phyloP scores from a whole-genome alignment of 2,888 invertebrate genomes.

The Latrodectus elegans region DNA sequence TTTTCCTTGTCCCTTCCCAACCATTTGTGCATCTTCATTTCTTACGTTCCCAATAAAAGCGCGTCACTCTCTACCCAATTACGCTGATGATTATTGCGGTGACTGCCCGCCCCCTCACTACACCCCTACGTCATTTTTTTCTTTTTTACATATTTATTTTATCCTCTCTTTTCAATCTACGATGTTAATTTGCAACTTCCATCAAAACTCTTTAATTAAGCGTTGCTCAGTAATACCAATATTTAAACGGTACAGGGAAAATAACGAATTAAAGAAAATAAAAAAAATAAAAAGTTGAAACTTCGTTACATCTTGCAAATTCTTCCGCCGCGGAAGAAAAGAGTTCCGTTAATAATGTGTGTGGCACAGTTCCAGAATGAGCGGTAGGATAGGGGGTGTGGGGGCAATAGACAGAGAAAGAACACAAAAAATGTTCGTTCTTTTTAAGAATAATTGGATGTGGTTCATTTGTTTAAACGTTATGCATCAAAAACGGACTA shows the following conservation, averaged over 20 bases:
- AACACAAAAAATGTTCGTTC: conserved; percentile 24
- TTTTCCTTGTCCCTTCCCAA: background rate
- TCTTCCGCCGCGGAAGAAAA: conserved; percentile 10
- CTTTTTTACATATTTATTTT: background rate
- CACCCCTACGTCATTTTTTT: background rate
- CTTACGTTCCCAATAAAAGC: conserved; percentile 27
- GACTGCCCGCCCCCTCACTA: background rate
- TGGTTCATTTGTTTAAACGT: conserved; percentile 67
- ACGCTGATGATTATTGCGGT: conserved; percentile 36
- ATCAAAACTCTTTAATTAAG: conserved; percentile 48
- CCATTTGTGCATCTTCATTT: background rate
- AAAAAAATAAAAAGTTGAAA: conserved; percentile 4
- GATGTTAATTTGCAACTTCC: conserved; percentile 56
- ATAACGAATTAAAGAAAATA: conserved; percentile 3
- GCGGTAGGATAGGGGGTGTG: background rate
- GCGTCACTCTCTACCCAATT: conserved; percentile 46
- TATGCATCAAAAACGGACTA: conserved; percentile 61
- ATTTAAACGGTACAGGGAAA: conserved; percentile 49
- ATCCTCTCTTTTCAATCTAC: conserved; percentile 4
- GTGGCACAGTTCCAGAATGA: conserved; percentile 55
- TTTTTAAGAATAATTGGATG: conserved; percentile 65
- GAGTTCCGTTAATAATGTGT: conserved; percentile 46
- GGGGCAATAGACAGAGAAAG: background rate
- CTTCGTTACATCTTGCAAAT: conserved; percentile 41
- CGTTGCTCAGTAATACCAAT: conserved; percentile 52